Evolutionary conservation across 2,797 vertebrate genomes (phyloP).

Genomic region (Limnodromus scolopaceus): DNA sequence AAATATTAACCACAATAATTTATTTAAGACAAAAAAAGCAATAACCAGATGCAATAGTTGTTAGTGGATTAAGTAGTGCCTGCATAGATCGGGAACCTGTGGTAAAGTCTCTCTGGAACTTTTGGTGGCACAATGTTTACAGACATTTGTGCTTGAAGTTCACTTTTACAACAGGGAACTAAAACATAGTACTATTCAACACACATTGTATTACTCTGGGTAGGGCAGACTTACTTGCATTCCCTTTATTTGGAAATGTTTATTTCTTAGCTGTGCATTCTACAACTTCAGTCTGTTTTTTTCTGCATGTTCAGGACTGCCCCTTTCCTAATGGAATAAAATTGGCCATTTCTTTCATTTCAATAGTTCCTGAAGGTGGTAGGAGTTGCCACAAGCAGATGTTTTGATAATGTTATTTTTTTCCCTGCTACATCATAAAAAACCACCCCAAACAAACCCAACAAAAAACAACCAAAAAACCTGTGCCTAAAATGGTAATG

Average conservation of each 20-base stretch:
- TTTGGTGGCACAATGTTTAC: background rate
- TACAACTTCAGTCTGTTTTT: background rate
- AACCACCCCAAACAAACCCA: background rate
- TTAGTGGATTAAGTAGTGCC: background rate
- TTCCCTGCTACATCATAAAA: background rate
- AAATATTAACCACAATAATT: background rate
- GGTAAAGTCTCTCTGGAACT: background rate
- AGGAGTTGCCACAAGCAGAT: background rate
- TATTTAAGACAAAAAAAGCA: background rate
- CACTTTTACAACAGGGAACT: background rate
- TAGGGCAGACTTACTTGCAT: background rate
- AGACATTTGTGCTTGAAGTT: background rate
- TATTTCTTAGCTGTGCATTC: background rate
- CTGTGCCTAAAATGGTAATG: background rate
- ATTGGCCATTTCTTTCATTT: background rate
- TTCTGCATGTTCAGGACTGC: background rate
- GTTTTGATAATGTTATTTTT: background rate
- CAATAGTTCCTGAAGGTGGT: background rate
- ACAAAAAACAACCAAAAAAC: background rate
- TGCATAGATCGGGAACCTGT: background rate
- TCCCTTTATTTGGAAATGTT: background rate
- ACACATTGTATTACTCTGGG: background rate
- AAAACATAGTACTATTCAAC: background rate
- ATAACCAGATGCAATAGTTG: background rate
- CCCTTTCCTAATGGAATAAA: background rate